These are phyloP conservation scores for Petrophora chlorosata DNA, from an alignment of 2,888 invertebrate species.

Conservation along the genomic window DNA sequence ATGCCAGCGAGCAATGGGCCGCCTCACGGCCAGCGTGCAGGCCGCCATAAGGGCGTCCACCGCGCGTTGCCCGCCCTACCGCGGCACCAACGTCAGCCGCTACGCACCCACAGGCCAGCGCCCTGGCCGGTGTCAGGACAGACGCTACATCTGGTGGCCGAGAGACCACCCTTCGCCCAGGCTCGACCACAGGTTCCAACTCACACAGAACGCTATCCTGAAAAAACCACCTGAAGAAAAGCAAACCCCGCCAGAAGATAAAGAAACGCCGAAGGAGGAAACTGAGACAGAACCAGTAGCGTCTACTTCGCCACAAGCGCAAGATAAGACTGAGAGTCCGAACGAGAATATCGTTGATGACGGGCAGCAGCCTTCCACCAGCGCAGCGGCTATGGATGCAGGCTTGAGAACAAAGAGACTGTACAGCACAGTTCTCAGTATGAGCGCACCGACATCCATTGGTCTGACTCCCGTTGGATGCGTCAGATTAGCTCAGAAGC, in stretches of 20 bases:
- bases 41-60: constrained; percentile 67
- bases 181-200: constrained; percentile 56
- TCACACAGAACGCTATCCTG: constrained; percentile 43
- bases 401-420: constrained; percentile 72
- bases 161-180: constrained; percentile 60
- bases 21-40: constrained; percentile 69
- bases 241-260: constrained; percentile 37
- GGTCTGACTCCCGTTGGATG: constrained; percentile 57
- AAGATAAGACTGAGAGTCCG: constrained; percentile 46
- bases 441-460: constrained; percentile 67
- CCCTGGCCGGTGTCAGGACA: constrained; percentile 61
- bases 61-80: constrained; percentile 66
- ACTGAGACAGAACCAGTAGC: constrained; percentile 27
- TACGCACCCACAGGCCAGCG: constrained; percentile 72
- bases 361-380: constrained; percentile 63
- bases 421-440: constrained; percentile 81
- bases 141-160: constrained; percentile 71
- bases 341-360: constrained; percentile 54
- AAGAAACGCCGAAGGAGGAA: constrained; percentile 36
- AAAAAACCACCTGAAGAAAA: constrained; percentile 40
- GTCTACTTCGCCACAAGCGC: constrained; percentile 39
- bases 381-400: constrained; percentile 58
- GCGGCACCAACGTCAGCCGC: constrained; percentile 72
- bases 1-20: constrained; percentile 67
- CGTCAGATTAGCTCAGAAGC: constrained; percentile 67